Percentiles rank a stretch among this genome's conserved stretches.
Evolutionary conservation across 2,113 vertebrate genomes (phyloP).

Genomic region (Cinclus mexicanus): DNA sequence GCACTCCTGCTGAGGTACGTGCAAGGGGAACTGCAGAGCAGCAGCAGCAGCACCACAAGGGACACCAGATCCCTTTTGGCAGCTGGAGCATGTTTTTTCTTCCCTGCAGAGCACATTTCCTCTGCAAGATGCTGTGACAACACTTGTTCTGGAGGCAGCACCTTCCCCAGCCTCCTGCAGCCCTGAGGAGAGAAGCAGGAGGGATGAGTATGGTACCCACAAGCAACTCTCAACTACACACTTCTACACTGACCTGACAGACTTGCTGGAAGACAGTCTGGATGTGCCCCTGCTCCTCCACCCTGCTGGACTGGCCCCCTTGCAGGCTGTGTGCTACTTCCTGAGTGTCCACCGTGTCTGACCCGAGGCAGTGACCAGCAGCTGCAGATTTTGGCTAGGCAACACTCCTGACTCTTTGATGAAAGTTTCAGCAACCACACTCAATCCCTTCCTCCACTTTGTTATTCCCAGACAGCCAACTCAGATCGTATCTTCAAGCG

Average conservation of each 20-base stretch:
- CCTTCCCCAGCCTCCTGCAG: not conserved
- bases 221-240: rapidly evolving
- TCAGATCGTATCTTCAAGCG: slow-evolving; percentile 34
- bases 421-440: slow-evolving; percentile 27
- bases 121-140: not conserved
- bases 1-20: not conserved
- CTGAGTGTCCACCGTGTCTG: rapidly evolving
- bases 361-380: rapidly evolving
- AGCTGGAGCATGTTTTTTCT: not conserved
- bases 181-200: not conserved
- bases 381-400: not conserved
- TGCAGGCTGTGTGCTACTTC: not conserved
- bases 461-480: slow-evolving; percentile 38
- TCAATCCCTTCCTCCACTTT: slow-evolving; percentile 24
- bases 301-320: not conserved
- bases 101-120: not conserved
- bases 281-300: not conserved
- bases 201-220: not conserved
- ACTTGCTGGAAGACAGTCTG: not conserved
- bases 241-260: not conserved
- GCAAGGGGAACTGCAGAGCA: not conserved
- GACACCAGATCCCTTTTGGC: not conserved
- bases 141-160: not conserved
- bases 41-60: not conserved
- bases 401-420: not conserved